phyloP scores from a whole-genome alignment of 2,113 vertebrate species.

The Python bivittatus region DNA sequence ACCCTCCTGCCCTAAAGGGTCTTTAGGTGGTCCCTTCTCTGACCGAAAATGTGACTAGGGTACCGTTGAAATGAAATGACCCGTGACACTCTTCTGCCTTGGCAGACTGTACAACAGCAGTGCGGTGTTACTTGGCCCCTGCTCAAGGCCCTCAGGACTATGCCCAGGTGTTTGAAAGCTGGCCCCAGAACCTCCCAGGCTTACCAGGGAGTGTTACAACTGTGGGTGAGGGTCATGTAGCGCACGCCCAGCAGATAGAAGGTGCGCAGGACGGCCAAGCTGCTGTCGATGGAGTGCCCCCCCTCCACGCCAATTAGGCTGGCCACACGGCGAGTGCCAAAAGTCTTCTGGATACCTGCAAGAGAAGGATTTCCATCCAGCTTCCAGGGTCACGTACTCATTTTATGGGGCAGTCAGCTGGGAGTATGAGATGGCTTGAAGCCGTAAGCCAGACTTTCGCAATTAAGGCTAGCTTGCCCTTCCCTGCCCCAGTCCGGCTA shows the following conservation, averaged over 20 bases:
- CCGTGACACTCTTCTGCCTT: neutral
- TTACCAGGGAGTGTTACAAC: slow-evolving; percentile 95
- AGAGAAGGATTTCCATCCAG: neutral
- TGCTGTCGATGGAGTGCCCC: slow-evolving; percentile 94
- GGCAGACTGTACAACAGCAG: neutral
- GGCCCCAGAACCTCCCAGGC: neutral
- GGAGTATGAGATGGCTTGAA: neutral
- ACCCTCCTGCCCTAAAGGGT: neutral
- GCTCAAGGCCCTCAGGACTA: neutral
- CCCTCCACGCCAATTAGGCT: slow-evolving; percentile 93
- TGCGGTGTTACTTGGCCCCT: neutral
- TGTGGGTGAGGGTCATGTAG: slow-evolving; percentile 94
- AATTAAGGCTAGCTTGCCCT: neutral
- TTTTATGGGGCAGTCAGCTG: neutral
- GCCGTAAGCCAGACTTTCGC: neutral
- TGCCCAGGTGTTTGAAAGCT: too few relatives aligned
- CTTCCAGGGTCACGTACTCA: neutral
- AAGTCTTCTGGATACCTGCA: slow-evolving; percentile 78
- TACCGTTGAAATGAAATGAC: neutral
- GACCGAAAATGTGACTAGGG: neutral
- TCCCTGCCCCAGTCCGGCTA: neutral
- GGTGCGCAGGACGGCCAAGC: slow-evolving; percentile 82
- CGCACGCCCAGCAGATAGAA: slow-evolving; percentile 89
- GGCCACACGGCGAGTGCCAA: slow-evolving; percentile 75
- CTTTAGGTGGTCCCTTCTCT: neutral